A percentile compares a stretch with the other conserved stretches of the same genome.
phyloP scores from a whole-genome alignment of 2,797 vertebrate species.

The Danio aesculapii region DNA sequence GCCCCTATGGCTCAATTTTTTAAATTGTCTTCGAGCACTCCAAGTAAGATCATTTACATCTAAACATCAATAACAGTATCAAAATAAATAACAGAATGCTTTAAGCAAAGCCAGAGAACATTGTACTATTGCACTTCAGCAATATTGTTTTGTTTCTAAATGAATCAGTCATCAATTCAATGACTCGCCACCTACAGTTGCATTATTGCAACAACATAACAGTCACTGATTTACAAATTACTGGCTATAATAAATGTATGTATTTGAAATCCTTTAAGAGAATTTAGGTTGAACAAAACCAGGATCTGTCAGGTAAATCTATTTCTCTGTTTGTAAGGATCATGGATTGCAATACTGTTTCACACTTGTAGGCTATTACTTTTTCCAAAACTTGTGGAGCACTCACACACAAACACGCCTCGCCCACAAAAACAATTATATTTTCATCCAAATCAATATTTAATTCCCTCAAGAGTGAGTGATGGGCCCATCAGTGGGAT shows the following conservation, averaged over 20 bases:
- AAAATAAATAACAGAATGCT: neutral
- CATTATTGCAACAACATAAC: neutral
- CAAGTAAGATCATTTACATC: too few relatives aligned
- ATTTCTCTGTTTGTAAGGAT: neutral
- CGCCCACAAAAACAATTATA: constrained; percentile 43
- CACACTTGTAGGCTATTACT: constrained; percentile 2
- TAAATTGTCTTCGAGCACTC: too few relatives aligned
- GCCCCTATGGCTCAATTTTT: too few relatives aligned
- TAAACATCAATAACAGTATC: neutral
- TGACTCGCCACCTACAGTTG: neutral
- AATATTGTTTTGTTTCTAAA: neutral
- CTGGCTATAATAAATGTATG: too few relatives aligned
- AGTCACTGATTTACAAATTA: neutral
- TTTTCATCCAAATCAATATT: constrained; percentile 51
- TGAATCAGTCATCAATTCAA: neutral
- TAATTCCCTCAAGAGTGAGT: constrained; percentile 39
- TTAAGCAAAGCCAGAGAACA: too few relatives aligned
- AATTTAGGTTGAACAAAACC: neutral
- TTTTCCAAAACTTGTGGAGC: constrained; percentile 7
- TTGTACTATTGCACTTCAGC: too few relatives aligned
- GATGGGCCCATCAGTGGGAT: constrained; percentile 39
- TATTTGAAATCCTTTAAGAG: neutral
- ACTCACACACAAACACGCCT: constrained; percentile 19
- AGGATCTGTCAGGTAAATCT: too few relatives aligned
- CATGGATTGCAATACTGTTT: neutral